Conservation (phyloP, 2,113 vertebrate species). For the Platichthys flesus region DNA sequence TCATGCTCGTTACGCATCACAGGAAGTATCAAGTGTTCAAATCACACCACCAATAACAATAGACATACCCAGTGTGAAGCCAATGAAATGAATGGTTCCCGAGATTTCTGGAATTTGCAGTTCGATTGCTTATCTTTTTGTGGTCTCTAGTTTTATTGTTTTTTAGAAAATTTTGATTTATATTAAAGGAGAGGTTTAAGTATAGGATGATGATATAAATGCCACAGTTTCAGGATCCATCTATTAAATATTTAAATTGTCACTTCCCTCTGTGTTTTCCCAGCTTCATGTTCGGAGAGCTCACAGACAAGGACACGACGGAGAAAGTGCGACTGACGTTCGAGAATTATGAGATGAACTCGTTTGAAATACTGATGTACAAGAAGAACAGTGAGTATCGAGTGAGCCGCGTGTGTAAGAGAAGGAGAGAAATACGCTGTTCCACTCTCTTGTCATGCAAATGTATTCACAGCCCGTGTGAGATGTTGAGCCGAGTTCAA, state of each 20-base stretch:
- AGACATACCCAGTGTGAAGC: too few species aligned
- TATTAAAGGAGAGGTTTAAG: too few species aligned
- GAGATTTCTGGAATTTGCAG: too few species aligned
- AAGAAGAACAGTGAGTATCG: constrained; percentile 97
- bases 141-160: too few species aligned
- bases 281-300: constrained; percentile 99
- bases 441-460: constrained; percentile 67
- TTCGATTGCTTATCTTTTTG: too few species aligned
- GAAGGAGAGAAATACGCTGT: constrained; percentile 3
- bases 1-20: too few species aligned
- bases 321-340: constrained; percentile 98
- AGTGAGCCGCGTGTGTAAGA: not conserved
- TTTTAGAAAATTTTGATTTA: too few species aligned
- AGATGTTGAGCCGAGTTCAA: constrained; percentile 60
- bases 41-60: too few species aligned
- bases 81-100: too few species aligned
- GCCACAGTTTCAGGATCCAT: not conserved
- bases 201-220: too few species aligned
- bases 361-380: constrained; percentile 99
- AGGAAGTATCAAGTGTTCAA: too few species aligned
- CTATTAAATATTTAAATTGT: constrained; percentile 45
- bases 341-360: constrained; percentile 99
- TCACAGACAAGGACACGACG: constrained; percentile 97
- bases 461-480: constrained; percentile 60
- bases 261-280: constrained; percentile 56